Evolutionary conservation across 1,140 invertebrate species (phyloP).

Genomic region (Cherax quadricarinatus): DNA sequence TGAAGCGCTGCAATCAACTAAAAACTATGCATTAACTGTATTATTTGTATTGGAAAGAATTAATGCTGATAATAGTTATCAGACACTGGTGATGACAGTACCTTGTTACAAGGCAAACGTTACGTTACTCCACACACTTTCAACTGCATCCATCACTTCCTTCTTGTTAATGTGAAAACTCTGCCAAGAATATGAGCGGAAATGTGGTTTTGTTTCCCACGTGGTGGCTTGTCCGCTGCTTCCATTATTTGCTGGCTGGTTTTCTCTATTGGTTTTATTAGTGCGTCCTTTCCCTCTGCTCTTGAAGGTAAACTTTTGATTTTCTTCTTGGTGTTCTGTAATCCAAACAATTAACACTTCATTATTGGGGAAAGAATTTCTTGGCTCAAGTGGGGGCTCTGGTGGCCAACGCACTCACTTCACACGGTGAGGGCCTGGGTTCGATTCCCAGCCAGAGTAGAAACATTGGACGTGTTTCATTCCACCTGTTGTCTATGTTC

Average conservation of each 20-base stretch:
- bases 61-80: too few relatives aligned
- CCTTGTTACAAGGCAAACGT: constrained; percentile 32
- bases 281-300: constrained; percentile 48
- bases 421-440: too few relatives aligned
- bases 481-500: too few relatives aligned
- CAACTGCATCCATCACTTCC: constrained; percentile 59
- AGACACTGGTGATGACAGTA: too few relatives aligned
- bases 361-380: neutral
- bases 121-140: constrained; percentile 59
- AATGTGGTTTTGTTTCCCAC: neutral
- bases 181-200: constrained; percentile 63
- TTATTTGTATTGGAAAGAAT: too few relatives aligned
- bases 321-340: constrained; percentile 54
- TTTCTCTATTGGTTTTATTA: constrained; percentile 34
- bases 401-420: too few relatives aligned
- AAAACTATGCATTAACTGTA: too few relatives aligned
- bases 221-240: neutral
- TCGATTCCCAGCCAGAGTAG: too few relatives aligned
- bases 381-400: neutral
- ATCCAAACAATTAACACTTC: neutral
- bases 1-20: too few relatives aligned
- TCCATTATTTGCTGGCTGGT: neutral
- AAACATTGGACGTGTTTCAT: too few relatives aligned
- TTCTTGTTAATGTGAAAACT: constrained; percentile 64
- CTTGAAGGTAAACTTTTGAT: constrained; percentile 64